A percentile compares a stretch with the other conserved stretches of the same genome.
phyloP scores from a whole-genome alignment of 2,113 vertebrate genomes.

The Channa maculata region DNA sequence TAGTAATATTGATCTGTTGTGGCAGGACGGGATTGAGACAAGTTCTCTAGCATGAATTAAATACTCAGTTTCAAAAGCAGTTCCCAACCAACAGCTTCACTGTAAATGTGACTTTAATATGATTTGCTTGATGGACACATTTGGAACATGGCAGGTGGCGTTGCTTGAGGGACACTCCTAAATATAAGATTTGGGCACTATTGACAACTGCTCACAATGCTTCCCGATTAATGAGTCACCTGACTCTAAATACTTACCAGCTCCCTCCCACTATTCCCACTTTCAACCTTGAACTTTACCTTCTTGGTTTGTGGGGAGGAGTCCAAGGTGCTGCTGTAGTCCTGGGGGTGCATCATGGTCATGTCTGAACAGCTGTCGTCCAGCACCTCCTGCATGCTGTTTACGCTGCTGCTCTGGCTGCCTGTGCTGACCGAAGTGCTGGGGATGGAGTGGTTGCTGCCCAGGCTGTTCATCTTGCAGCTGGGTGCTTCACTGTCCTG shows the following conservation, averaged over 20 bases:
- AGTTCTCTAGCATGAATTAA: no score
- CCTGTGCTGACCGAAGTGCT: conserved; percentile 96
- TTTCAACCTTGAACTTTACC: conserved; percentile 75
- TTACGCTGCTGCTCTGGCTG: conserved; percentile 97
- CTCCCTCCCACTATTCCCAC: not conserved
- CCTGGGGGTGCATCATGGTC: conserved; percentile 86
- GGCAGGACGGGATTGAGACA: no score
- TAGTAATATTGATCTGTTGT: no score
- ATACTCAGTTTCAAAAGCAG: no score
- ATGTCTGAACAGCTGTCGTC: conserved; percentile 93
- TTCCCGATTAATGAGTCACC: not conserved
- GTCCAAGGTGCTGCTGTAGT: conserved; percentile 88
- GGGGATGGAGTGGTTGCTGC: conserved; percentile 97
- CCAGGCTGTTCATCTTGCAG: conserved; percentile 96
- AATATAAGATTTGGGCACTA: not conserved
- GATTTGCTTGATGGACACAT: not conserved
- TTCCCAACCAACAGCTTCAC: no score
- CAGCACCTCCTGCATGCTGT: conserved; percentile 97
- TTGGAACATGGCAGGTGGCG: not conserved
- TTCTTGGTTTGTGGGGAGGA: conserved; percentile 90
- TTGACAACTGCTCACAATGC: not conserved
- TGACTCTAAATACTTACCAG: not conserved
- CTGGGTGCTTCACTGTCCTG: conserved; percentile 94
- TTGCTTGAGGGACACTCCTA: not conserved
- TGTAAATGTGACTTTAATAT: no score